These are phyloP conservation scores for Laspeyria flexula DNA, from an alignment of 2,888 invertebrate species.

Conservation along the genomic window DNA sequence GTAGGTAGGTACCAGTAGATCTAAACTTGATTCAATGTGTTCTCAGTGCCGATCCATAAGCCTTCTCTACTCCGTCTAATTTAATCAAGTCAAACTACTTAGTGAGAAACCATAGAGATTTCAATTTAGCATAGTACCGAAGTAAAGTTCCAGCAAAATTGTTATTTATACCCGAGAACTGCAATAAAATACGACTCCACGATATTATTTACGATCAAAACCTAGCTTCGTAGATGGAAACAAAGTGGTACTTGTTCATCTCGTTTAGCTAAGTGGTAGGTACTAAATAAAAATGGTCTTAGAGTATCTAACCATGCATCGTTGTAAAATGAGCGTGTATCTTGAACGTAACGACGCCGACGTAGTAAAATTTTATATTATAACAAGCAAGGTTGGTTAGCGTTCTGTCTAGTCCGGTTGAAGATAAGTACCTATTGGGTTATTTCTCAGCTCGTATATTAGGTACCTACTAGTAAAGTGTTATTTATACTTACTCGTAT, in stretches of 20 bases:
- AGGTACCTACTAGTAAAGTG: neutral
- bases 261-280: constrained; percentile 10
- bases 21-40: too few species aligned
- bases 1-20: too few species aligned
- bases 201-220: neutral
- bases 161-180: neutral
- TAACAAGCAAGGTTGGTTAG: constrained; percentile 2
- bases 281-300: constrained; percentile 21
- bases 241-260: neutral
- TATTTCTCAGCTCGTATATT: neutral
- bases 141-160: neutral
- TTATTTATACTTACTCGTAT: too few species aligned
- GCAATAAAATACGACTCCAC: neutral
- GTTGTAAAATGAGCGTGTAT: constrained; percentile 16
- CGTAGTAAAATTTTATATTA: constrained; percentile 22
- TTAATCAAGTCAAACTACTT: too few species aligned
- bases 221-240: neutral
- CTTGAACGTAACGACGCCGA: constrained; percentile 16
- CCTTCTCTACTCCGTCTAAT: too few species aligned
- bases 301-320: constrained; percentile 1
- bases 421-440: too few species aligned
- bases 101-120: too few species aligned
- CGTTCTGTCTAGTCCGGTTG: neutral
- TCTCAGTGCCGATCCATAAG: too few species aligned
- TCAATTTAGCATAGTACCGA: neutral